Percentiles rank a stretch among this genome's conserved stretches.
Conservation (phyloP, 1,140 invertebrate species). For the Euwallacea similis region DNA sequence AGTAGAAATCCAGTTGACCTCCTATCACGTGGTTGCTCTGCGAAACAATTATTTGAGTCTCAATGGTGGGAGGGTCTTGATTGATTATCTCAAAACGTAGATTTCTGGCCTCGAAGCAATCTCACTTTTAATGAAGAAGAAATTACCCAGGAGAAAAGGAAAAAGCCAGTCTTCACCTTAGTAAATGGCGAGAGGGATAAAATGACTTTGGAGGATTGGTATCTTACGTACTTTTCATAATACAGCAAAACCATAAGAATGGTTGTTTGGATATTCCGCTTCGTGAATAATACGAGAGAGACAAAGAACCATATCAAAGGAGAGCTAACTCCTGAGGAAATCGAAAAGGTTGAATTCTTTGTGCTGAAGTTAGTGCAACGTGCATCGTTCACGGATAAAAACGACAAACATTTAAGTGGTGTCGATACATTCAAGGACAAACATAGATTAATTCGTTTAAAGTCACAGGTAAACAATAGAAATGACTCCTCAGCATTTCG, state of each 20-base stretch:
- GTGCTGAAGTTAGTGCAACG: too few relatives aligned
- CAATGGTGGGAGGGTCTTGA: conserved; percentile 53
- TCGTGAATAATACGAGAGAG: conserved; percentile 26
- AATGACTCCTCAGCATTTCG: too few relatives aligned
- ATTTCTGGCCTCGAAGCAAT: conserved; percentile 3
- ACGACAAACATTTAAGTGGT: too few relatives aligned
- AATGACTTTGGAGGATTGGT: neutral
- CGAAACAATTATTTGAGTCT: conserved; percentile 46
- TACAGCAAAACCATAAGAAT: conserved; percentile 46
- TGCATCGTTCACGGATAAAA: too few relatives aligned
- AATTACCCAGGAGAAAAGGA: conserved; percentile 36
- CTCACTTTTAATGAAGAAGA: conserved; percentile 26
- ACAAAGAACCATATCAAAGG: too few relatives aligned
- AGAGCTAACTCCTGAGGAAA: too few relatives aligned
- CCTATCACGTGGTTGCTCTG: conserved; percentile 49
- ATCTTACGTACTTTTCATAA: conserved; percentile 38
- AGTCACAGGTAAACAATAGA: too few relatives aligned
- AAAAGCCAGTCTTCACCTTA: conserved; percentile 6
- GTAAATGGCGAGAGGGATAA: neutral
- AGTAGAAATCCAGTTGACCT: too few relatives aligned
- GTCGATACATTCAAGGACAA: too few relatives aligned
- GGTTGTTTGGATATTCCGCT: conserved; percentile 43
- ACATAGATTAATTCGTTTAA: too few relatives aligned
- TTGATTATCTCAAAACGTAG: conserved; percentile 10
- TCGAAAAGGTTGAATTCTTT: too few relatives aligned